Conservation (phyloP, 2,888 invertebrate species). For the Hypena proboscidalis region DNA sequence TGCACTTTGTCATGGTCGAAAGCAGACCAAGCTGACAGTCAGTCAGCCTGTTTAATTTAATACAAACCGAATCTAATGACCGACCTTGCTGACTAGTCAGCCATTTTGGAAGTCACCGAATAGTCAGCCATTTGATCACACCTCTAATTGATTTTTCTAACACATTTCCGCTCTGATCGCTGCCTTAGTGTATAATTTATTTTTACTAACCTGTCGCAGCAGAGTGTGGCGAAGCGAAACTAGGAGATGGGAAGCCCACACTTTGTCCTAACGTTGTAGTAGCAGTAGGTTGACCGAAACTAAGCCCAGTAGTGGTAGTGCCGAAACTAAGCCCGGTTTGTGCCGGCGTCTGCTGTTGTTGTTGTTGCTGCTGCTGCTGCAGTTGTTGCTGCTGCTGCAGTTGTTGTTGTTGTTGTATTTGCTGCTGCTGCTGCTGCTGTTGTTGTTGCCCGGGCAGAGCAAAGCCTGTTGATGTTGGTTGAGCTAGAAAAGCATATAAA, state of each 20-base stretch:
- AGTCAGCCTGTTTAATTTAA: no score
- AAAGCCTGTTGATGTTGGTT: constrained; percentile 15
- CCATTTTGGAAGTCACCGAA: no score
- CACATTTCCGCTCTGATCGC: no score
- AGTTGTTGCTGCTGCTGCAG: constrained; percentile 7
- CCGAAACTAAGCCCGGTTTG: constrained; percentile 29
- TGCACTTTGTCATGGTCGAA: no score
- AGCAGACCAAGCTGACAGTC: no score
- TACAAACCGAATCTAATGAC: no score
- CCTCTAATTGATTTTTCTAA: no score
- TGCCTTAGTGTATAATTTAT: no score
- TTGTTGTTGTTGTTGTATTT: constrained; percentile 11
- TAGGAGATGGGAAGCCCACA: constrained; percentile 27
- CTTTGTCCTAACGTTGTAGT: constrained; percentile 28
- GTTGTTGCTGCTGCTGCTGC: constrained; percentile 11
- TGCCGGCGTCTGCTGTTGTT: constrained; percentile 11
- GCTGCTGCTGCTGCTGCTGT: constrained; percentile 4
- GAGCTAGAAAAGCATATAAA: constrained; percentile 6
- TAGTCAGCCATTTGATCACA: no score
- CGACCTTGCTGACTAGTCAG: no score
- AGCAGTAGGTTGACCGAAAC: constrained; percentile 24
- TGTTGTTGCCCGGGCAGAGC: constrained; percentile 5
- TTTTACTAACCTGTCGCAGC: constrained; percentile 15
- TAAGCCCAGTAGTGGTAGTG: constrained; percentile 8
- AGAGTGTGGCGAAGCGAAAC: constrained; percentile 16